Conservation (phyloP, 2,888 invertebrate genomes). For the Sesia bembeciformis region DNA sequence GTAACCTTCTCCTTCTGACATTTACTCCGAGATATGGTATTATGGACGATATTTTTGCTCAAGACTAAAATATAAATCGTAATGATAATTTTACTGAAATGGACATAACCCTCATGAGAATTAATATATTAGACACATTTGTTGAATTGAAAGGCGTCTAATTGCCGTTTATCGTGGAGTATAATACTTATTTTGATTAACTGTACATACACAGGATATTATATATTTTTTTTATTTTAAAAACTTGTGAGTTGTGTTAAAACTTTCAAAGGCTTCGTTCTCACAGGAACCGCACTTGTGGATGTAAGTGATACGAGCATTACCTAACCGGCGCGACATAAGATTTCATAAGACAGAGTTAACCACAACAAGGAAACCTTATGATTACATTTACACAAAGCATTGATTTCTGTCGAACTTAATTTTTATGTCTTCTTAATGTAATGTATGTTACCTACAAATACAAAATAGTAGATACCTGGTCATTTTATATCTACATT, state of each 20-base stretch:
- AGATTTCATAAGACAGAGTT: slow-evolving; percentile 33
- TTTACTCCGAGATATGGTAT: neutral
- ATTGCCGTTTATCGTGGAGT: too few species aligned
- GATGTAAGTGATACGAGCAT: slow-evolving; percentile 16
- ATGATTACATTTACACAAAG: slow-evolving; percentile 15
- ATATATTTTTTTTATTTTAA: too few species aligned
- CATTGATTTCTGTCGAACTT: slow-evolving; percentile 4
- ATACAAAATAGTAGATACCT: too few species aligned
- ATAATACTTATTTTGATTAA: too few species aligned
- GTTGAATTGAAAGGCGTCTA: neutral
- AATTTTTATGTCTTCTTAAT: too few species aligned
- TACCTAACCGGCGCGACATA: slow-evolving; percentile 20
- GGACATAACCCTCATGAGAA: neutral
- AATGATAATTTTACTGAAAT: neutral
- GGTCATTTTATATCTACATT: neutral
- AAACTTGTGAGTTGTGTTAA: neutral
- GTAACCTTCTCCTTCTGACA: slow-evolving; percentile 26
- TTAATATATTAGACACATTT: neutral
- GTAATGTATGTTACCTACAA: too few species aligned
- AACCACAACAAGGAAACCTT: slow-evolving; percentile 40
- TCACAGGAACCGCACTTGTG: slow-evolving; percentile 1
- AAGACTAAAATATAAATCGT: neutral
- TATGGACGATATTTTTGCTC: neutral
- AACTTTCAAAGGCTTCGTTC: slow-evolving; percentile 3
- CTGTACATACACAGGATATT: too few species aligned